Percentiles rank a stretch among this genome's conserved stretches.
These are phyloP conservation scores for Diadumene lineata DNA, from an alignment of 92 coral and sea anemone genomes.

Conservation along the genomic window DNA sequence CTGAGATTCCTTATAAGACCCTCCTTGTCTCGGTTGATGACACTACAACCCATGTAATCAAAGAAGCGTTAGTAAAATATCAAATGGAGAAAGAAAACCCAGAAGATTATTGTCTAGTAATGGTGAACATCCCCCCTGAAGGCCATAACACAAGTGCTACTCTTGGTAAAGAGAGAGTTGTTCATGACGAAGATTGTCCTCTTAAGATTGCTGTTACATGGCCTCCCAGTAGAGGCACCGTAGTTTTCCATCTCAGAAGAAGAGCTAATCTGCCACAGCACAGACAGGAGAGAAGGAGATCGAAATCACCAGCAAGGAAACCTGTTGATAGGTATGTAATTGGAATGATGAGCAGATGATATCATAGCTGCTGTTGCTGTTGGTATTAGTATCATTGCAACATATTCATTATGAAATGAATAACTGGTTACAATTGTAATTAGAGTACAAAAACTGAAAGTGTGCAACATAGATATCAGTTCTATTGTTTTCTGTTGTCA, in stretches of 20 bases:
- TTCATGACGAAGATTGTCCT: constrained; percentile 92
- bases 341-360: too few relatives aligned
- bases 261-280: constrained; percentile 85
- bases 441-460: too few relatives aligned
- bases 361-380: too few relatives aligned
- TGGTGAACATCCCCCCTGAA: constrained; percentile 92
- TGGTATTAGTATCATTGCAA: too few relatives aligned
- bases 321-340: constrained; percentile 54
- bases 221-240: constrained; percentile 90
- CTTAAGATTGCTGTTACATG: constrained; percentile 93
- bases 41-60: constrained; percentile 77
- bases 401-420: too few relatives aligned
- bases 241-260: constrained; percentile 89
- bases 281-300: constrained; percentile 69
- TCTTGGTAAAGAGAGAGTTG: constrained; percentile 89
- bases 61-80: constrained; percentile 88
- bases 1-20: constrained; percentile 95
- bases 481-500: too few relatives aligned
- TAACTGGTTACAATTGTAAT: too few relatives aligned
- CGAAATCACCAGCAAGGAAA: constrained; percentile 78
- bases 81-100: constrained; percentile 90
- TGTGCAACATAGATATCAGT: too few relatives aligned
- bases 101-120: constrained; percentile 92
- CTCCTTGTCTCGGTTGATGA: constrained; percentile 86
- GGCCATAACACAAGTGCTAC: constrained; percentile 69